Percentiles rank a stretch among this genome's conserved stretches.
Conservation (phyloP, 2,888 invertebrate species). For the Dicyrtomina minuta region DNA sequence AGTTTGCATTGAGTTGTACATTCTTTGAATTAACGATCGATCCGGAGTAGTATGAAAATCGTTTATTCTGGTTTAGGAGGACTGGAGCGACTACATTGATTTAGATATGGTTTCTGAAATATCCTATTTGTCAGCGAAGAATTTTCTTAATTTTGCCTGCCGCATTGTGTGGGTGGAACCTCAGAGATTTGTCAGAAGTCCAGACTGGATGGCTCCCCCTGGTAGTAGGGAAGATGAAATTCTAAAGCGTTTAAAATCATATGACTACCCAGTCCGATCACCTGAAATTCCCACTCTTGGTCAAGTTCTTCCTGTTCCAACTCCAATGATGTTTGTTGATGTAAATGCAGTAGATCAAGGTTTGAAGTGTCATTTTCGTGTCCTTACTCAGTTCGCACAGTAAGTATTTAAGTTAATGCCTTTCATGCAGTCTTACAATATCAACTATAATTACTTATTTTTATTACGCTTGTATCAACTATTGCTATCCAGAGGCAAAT, state of each 20-base stretch:
- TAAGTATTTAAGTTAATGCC: conserved; percentile 55
- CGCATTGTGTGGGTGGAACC: conserved; percentile 46
- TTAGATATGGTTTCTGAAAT: conserved; percentile 36
- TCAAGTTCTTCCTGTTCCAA: conserved; percentile 59
- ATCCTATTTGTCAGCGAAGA: conserved; percentile 29
- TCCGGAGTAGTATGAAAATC: too few relatives aligned
- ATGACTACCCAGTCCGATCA: conserved; percentile 65
- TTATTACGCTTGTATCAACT: not conserved
- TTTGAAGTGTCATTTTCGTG: conserved; percentile 59
- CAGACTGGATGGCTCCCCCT: conserved; percentile 26
- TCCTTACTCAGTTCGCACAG: conserved; percentile 60
- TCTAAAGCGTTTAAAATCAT: conserved; percentile 62
- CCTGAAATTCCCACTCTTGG: conserved; percentile 61
- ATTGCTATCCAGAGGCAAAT: too few relatives aligned
- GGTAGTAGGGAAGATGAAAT: conserved; percentile 45
- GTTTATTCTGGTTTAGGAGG: conserved; percentile 34
- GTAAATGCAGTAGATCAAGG: conserved; percentile 58
- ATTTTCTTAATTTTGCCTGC: conserved; percentile 35
- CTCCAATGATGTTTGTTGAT: conserved; percentile 57
- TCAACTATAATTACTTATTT: not conserved
- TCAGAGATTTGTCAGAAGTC: conserved; percentile 28
- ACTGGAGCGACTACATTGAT: conserved; percentile 47
- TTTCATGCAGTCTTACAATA: not conserved
- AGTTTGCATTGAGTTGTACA: conserved; percentile 35
- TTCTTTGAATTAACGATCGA: not conserved